phyloP scores from a whole-genome alignment of 1,140 invertebrate genomes.

The Formica selysi region DNA sequence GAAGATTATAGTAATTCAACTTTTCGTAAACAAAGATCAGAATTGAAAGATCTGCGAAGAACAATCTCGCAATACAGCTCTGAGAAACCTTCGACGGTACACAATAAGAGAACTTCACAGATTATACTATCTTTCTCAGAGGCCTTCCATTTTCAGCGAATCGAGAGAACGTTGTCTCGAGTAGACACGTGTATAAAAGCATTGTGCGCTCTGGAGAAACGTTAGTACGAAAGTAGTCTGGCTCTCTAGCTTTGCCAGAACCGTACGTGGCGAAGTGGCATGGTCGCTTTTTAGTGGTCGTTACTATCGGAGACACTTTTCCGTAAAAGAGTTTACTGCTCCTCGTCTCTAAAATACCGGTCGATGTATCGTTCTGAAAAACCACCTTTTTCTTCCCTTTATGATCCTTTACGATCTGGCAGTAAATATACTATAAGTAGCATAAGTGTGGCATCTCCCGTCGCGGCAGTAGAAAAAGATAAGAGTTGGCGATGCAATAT shows the following conservation, averaged over 20 bases:
- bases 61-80: neutral
- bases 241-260: constrained; percentile 35
- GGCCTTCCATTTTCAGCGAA: constrained; percentile 53
- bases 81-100: neutral
- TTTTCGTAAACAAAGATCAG: constrained; percentile 24
- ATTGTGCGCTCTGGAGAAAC: constrained; percentile 56
- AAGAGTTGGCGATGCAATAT: constrained; percentile 14
- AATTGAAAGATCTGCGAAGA: constrained; percentile 13
- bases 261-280: constrained; percentile 59
- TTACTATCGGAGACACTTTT: constrained; percentile 68
- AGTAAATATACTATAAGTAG: constrained; percentile 51
- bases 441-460: constrained; percentile 40
- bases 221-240: constrained; percentile 33
- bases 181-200: constrained; percentile 58
- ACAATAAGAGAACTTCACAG: neutral
- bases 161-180: constrained; percentile 57
- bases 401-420: constrained; percentile 34
- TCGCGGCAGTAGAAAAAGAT: neutral
- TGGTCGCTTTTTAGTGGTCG: constrained; percentile 63
- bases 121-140: constrained; percentile 45
- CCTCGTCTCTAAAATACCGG: constrained; percentile 43
- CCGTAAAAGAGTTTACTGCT: constrained; percentile 59
- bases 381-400: constrained; percentile 16
- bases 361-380: constrained; percentile 56
- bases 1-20: constrained; percentile 17